phyloP scores from a whole-genome alignment of 2,888 invertebrate species.

The Zaprionus lineosus region DNA sequence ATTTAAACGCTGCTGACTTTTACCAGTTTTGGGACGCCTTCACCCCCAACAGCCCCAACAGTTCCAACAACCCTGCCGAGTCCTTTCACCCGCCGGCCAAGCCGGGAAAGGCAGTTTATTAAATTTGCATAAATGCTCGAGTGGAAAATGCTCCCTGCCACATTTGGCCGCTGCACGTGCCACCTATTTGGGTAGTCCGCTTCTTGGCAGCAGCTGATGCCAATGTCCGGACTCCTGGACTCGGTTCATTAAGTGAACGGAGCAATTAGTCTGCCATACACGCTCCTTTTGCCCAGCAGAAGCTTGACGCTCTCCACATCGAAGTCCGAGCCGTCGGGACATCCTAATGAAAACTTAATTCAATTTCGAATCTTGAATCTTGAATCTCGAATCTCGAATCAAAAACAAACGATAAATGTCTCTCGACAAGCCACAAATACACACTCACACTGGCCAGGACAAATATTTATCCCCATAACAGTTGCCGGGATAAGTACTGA shows the following conservation, averaged over 20 bases:
- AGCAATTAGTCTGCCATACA: constrained; percentile 59
- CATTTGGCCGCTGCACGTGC: constrained; percentile 48
- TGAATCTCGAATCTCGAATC: too few species aligned
- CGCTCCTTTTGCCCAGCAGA: constrained; percentile 25
- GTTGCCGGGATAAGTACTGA: not conserved
- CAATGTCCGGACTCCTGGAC: constrained; percentile 50
- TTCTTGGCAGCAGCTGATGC: constrained; percentile 57
- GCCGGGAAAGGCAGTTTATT: constrained; percentile 68
- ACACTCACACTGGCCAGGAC: not conserved
- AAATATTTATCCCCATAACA: not conserved
- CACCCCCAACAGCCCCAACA: too few species aligned
- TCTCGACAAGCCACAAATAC: constrained; percentile 10
- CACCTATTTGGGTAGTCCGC: constrained; percentile 7
- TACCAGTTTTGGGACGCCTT: constrained; percentile 7
- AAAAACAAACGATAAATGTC: constrained; percentile 20
- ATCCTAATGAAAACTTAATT: constrained; percentile 25
- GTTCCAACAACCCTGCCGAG: not conserved
- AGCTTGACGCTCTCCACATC: too few species aligned
- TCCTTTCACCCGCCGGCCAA: not conserved
- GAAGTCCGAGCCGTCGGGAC: constrained; percentile 6
- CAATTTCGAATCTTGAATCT: constrained; percentile 20
- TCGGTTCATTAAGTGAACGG: constrained; percentile 64
- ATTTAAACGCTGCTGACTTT: constrained; percentile 37
- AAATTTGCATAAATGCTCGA: constrained; percentile 77
- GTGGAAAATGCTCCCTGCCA: constrained; percentile 37